phyloP scores from a whole-genome alignment of 1,140 invertebrate species.

The Zeugodacus cucurbitae region DNA sequence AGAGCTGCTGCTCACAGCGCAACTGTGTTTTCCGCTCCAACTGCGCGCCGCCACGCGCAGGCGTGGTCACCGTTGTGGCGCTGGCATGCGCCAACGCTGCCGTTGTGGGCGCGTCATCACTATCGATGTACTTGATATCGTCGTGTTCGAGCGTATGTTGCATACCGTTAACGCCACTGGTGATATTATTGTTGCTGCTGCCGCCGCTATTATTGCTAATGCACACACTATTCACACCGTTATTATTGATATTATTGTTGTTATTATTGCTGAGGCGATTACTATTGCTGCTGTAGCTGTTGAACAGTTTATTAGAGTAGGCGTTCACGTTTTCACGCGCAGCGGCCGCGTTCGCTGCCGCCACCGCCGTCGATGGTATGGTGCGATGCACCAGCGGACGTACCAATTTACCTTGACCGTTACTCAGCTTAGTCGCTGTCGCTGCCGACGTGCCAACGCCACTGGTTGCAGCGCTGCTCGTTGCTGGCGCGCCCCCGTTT shows the following conservation, averaged over 20 bases:
- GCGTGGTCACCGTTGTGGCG: neutral
- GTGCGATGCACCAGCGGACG: conserved; percentile 13
- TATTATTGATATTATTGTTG: conserved; percentile 43
- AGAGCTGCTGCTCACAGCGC: conserved; percentile 29
- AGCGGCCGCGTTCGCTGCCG: neutral
- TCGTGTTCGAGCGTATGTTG: conserved; percentile 47
- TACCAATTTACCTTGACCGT: conserved; percentile 5
- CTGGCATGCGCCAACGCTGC: neutral
- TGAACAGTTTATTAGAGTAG: neutral
- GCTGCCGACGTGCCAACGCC: conserved; percentile 15
- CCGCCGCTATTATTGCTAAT: conserved; percentile 39
- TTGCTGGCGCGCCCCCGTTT: neutral
- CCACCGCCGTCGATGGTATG: neutral
- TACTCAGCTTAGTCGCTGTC: conserved; percentile 1
- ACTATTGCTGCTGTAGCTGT: conserved; percentile 17
- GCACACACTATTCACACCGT: neutral
- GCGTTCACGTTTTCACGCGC: conserved; percentile 24
- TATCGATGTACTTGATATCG: conserved; percentile 64
- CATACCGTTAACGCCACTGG: conserved; percentile 43
- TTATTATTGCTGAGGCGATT: conserved; percentile 30
- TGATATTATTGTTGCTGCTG: neutral
- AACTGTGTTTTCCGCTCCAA: neutral
- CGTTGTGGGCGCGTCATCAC: conserved; percentile 55
- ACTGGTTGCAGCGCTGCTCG: too few relatives aligned
- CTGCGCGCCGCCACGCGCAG: neutral